Evolutionary conservation across 2,113 vertebrate species (phyloP).

Genomic region (Sylvia atricapilla): DNA sequence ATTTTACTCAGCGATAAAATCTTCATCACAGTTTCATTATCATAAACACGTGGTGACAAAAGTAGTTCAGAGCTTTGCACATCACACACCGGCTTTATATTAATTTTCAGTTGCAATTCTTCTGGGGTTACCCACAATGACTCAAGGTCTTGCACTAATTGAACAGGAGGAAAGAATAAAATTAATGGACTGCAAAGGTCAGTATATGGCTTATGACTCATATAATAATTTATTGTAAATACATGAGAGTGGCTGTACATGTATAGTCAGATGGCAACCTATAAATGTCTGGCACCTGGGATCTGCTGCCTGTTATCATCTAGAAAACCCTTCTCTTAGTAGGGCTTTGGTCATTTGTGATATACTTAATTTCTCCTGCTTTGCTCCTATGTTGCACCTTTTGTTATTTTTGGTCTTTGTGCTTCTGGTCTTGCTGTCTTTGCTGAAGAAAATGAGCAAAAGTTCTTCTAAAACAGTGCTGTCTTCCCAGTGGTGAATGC

Average conservation of each 20-base stretch:
- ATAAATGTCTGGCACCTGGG: not conserved
- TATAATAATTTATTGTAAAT: conserved; percentile 13
- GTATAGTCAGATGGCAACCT: not conserved
- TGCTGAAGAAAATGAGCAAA: not conserved
- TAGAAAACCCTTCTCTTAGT: rapidly evolving
- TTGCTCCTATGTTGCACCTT: not conserved
- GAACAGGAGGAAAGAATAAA: conserved; percentile 59
- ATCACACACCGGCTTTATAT: not conserved
- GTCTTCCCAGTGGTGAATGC: not conserved
- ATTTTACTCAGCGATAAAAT: conserved; percentile 46
- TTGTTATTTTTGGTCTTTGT: not conserved
- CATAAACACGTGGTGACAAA: conserved; percentile 8
- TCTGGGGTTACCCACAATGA: conserved; percentile 20
- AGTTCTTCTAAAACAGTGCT: not conserved
- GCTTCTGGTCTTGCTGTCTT: not conserved
- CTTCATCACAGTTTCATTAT: conserved; percentile 55
- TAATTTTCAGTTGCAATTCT: conserved; percentile 48
- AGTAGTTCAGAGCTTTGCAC: conserved; percentile 5
- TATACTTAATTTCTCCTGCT: not conserved
- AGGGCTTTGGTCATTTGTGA: not conserved
- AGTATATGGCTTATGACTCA: conserved; percentile 23
- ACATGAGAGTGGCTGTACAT: not conserved
- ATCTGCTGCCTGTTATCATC: not conserved
- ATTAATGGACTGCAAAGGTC: conserved; percentile 62
- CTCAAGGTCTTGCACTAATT: conserved; percentile 59